phyloP scores from a whole-genome alignment of 2,113 vertebrate species.

The Noctilio leporinus region DNA sequence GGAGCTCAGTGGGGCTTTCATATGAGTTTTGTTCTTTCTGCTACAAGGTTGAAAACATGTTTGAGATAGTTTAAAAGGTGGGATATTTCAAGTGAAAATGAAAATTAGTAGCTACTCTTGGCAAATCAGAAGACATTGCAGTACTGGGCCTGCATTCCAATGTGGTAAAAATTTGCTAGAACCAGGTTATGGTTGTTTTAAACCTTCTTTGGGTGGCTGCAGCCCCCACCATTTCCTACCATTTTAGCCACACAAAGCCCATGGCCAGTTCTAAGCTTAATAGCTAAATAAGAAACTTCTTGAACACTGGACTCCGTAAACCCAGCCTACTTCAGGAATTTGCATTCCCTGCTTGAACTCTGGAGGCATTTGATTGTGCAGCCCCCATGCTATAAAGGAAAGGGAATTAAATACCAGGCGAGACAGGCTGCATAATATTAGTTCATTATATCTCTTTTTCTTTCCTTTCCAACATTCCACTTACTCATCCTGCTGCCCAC shows the following conservation, averaged over 20 bases:
- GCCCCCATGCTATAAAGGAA: background rate
- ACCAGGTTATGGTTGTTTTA: background rate
- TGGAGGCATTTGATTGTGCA: background rate
- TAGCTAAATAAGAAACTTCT: background rate
- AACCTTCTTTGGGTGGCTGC: background rate
- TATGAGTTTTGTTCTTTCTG: background rate
- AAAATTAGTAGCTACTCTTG: background rate
- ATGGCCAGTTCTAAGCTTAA: background rate
- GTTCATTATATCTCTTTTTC: background rate
- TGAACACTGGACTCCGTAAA: background rate
- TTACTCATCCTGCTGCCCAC: rapidly evolving
- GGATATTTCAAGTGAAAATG: background rate
- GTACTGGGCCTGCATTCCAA: background rate
- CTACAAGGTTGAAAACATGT: background rate
- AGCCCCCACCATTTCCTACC: background rate
- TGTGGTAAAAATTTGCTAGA: background rate
- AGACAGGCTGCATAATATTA: background rate
- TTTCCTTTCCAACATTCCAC: background rate
- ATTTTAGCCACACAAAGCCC: background rate
- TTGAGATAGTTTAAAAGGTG: background rate
- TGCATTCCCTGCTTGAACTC: background rate
- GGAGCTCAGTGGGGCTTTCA: background rate
- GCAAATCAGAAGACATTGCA: background rate
- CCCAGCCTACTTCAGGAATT: background rate
- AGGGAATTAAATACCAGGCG: background rate